phyloP scores from a whole-genome alignment of 2,888 invertebrate species.

The Aplocera efformata region DNA sequence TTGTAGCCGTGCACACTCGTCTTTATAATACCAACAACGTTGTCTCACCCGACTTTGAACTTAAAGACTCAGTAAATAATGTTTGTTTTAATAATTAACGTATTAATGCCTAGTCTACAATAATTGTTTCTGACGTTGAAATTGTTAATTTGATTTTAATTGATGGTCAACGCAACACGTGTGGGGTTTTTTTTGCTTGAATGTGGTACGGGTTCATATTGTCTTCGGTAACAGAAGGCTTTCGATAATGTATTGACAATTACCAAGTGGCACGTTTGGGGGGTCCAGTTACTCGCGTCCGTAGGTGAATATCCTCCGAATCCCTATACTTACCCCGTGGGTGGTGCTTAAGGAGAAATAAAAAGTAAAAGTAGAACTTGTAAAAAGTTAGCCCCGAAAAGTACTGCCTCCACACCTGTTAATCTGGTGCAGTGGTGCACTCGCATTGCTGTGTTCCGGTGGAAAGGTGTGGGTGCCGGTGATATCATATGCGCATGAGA shows the following conservation, averaged over 20 bases:
- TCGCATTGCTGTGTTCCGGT: no score
- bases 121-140: constrained; percentile 51
- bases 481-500: no score
- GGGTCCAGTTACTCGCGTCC: no score
- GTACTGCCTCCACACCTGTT: no score
- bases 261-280: no score
- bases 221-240: neutral
- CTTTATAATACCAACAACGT: constrained; percentile 38
- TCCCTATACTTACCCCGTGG: no score
- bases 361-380: no score
- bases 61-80: constrained; percentile 1
- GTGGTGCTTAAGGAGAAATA: no score
- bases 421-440: no score
- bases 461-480: no score
- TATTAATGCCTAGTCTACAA: constrained; percentile 29
- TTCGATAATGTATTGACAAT: neutral
- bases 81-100: neutral
- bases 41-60: constrained; percentile 1
- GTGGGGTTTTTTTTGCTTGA: constrained; percentile 24
- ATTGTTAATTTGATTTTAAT: constrained; percentile 67
- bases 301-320: no score
- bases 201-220: constrained; percentile 3
- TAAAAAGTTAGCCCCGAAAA: no score
- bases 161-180: constrained; percentile 50
- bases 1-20: constrained; percentile 58